These are phyloP conservation scores for Watsonalla cultraria DNA, from an alignment of 2,888 invertebrate genomes.

Conservation along the genomic window DNA sequence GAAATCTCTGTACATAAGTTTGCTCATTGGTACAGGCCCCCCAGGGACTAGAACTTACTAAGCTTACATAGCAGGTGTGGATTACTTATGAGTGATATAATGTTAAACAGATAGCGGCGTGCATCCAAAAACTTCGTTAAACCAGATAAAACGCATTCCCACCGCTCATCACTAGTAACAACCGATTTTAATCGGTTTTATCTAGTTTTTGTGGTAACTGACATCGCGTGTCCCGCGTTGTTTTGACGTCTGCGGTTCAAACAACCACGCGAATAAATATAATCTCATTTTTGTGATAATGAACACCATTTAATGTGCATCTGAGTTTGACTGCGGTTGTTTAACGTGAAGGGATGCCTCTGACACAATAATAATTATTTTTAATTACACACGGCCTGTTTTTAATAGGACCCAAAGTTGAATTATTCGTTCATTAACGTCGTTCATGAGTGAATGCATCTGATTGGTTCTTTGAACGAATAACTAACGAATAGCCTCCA, in stretches of 20 bases:
- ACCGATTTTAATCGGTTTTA: conserved; percentile 52
- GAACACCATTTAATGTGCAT: conserved; percentile 67
- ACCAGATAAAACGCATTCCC: no score
- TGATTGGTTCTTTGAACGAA: neutral
- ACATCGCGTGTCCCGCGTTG: conserved; percentile 43
- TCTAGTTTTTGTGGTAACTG: conserved; percentile 71
- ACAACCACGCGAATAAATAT: conserved; percentile 58
- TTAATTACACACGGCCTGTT: conserved; percentile 38
- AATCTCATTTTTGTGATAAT: conserved; percentile 76
- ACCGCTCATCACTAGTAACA: conserved; percentile 15
- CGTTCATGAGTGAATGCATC: neutral
- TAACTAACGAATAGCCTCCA: no score
- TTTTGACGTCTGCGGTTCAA: conserved; percentile 56
- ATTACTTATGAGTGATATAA: no score
- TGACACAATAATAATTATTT: conserved; percentile 54
- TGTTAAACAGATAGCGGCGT: no score
- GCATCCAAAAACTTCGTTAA: no score
- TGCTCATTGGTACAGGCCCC: no score
- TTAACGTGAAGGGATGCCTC: conserved; percentile 30
- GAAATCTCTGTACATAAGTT: no score
- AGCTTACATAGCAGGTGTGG: no score
- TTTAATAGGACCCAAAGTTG: neutral
- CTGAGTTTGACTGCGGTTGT: conserved; percentile 74
- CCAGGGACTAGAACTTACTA: no score
- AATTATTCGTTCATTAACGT: neutral